Evolutionary conservation across 1,140 invertebrate species (phyloP).

Genomic region (Asobara japonica): DNA sequence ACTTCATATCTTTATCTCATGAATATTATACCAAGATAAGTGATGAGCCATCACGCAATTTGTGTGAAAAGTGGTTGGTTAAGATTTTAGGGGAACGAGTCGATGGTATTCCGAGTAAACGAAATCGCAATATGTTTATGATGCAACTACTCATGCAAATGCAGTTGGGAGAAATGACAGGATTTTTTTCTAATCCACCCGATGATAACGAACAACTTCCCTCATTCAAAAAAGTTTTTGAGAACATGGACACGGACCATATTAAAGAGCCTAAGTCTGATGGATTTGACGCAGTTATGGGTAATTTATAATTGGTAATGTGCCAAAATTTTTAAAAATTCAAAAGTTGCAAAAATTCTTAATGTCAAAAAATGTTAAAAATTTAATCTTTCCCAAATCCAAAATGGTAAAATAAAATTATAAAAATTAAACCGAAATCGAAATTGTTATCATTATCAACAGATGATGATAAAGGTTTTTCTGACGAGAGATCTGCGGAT

Average conservation of each 20-base stretch:
- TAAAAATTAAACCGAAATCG: too few relatives aligned
- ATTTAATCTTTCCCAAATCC: not conserved
- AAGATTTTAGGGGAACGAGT: slow-evolving; percentile 56
- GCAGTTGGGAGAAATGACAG: slow-evolving; percentile 54
- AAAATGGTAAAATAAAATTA: too few relatives aligned
- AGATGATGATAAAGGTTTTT: slow-evolving; percentile 41
- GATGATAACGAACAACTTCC: slow-evolving; percentile 47
- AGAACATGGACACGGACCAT: not conserved
- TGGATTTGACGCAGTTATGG: not conserved
- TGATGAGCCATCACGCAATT: slow-evolving; percentile 35
- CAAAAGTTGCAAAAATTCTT: slow-evolving; percentile 1
- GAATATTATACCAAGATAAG: slow-evolving; percentile 47
- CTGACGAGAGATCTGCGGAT: slow-evolving; percentile 38
- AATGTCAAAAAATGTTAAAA: not conserved
- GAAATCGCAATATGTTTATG: slow-evolving; percentile 59
- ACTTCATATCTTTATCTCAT: slow-evolving; percentile 57
- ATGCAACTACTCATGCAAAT: slow-evolving; percentile 56
- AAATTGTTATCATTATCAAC: too few relatives aligned
- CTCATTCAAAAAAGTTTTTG: slow-evolving; percentile 49
- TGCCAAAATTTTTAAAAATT: not conserved
- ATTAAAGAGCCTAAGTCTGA: not conserved
- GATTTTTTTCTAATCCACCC: slow-evolving; percentile 50
- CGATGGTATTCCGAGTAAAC: slow-evolving; percentile 49
- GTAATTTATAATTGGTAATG: slow-evolving; percentile 20
- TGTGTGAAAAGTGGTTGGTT: slow-evolving; percentile 52